Conservation (phyloP, 2,113 vertebrate genomes). For the Pseudonaja textilis region DNA sequence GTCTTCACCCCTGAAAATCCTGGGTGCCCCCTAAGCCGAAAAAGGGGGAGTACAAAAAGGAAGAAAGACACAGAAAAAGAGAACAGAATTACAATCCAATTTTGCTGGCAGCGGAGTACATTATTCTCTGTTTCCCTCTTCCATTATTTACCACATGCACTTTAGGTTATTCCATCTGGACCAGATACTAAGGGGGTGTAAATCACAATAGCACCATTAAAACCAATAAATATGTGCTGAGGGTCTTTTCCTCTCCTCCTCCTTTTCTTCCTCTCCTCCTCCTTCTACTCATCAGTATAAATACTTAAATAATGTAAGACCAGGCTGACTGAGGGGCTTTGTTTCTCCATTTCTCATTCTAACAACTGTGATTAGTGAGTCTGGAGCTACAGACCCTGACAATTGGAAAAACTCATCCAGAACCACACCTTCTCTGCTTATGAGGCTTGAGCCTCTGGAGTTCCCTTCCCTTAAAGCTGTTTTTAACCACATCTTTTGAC, state of each 20-base stretch:
- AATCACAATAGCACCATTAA: conserved; percentile 37
- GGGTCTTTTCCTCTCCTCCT: conserved; percentile 31
- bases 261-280: conserved; percentile 1
- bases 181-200: conserved; percentile 47
- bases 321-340: background rate
- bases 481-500: background rate
- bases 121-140: conserved; percentile 43
- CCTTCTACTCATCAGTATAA: conserved; percentile 26
- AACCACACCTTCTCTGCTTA: background rate
- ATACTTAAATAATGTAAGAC: conserved; percentile 29
- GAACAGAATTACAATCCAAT: background rate
- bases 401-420: background rate
- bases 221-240: conserved; percentile 41
- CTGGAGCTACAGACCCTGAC: background rate
- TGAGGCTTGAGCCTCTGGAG: conserved; percentile 3
- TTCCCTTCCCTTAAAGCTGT: background rate
- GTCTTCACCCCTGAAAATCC: conserved; percentile 36
- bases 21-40: conserved; percentile 41
- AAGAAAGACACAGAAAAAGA: background rate
- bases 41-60: background rate
- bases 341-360: conserved; percentile 8
- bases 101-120: background rate
- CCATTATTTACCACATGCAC: conserved; percentile 31
- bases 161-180: conserved; percentile 37
- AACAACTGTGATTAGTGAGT: background rate